These are phyloP conservation scores for Laothoe populi DNA, from an alignment of 2,888 invertebrate species.

Conservation along the genomic window DNA sequence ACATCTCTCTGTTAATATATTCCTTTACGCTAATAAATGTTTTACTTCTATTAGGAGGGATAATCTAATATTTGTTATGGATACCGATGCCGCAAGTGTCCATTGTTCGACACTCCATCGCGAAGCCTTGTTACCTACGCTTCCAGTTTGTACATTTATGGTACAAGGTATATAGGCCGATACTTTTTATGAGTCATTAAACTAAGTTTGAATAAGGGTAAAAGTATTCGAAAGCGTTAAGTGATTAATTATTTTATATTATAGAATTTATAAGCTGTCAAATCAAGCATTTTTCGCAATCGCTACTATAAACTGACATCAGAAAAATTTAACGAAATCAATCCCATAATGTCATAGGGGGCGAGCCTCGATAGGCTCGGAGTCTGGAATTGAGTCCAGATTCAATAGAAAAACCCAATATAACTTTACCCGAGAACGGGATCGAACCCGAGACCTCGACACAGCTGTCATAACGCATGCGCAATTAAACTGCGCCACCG, in stretches of 20 bases:
- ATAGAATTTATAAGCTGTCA: too few relatives aligned
- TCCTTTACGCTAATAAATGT: not conserved
- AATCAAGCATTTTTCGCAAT: too few relatives aligned
- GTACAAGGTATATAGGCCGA: conserved; percentile 3
- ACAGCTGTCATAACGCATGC: too few relatives aligned
- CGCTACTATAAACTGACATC: too few relatives aligned
- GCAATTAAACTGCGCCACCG: too few relatives aligned
- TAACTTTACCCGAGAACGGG: too few relatives aligned
- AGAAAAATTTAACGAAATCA: too few relatives aligned
- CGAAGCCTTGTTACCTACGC: conserved; percentile 39
- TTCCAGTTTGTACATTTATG: conserved; percentile 5
- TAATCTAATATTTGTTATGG: conserved; percentile 62
- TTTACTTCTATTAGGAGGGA: conserved; percentile 29
- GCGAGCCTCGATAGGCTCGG: too few relatives aligned
- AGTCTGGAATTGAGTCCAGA: too few relatives aligned
- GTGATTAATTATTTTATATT: not conserved
- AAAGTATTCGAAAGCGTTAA: not conserved
- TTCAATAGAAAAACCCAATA: too few relatives aligned
- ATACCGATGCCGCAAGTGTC: conserved; percentile 54
- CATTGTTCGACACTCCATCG: conserved; percentile 49
- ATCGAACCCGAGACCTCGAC: too few relatives aligned
- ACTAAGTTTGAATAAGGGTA: not conserved
- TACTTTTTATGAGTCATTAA: not conserved
- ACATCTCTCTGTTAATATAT: not conserved
- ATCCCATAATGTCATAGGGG: too few relatives aligned